Evolutionary conservation across 1,140 invertebrate species (phyloP), one percentile per base, ranked within the genome.

Genomic region (Drosophila arizonae): DNA sequence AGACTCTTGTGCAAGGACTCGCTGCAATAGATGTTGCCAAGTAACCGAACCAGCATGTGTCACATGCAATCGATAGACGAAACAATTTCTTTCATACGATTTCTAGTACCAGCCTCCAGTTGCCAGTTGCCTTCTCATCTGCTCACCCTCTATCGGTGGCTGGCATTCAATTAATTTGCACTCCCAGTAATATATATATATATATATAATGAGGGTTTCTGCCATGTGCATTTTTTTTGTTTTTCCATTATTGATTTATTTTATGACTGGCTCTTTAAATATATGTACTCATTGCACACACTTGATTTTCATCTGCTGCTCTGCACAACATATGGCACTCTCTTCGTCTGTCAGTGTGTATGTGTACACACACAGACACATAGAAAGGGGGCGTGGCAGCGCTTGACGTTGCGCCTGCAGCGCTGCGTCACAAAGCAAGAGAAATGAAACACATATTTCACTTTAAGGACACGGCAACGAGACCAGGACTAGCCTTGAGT

Each of bases 161-260:
- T 54, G 65, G 43, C 70, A 81, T 86, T 88, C 84, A 87, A 87
- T 87, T 88, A 87, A 82, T 79, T 86, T 76, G 65, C 71, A 54
- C 52, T 55, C 54, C 46, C 52, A 50, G 45, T 70, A 79, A 76
- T 67, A 69, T 54, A 84, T 77, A 66, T 64, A 52, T 72, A 75
- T 45, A 21, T 46, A 21, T 46, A 13, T 43, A 43, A 17, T 15
- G 5, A 15, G 43, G n/a, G 43, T 21, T 15, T 9, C 28, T 57
- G 28, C 28, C 33, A 1, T 33, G 6, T 33, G 9, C 6, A 33
- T 21, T 11, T 15, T 26, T 62, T 17, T 17, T 17, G 68, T 50
- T 62, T 74, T 79, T 58, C n/a, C 75, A 81, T 77, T 87, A 87
- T 87, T 88, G 82, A 87, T 87, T 69, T 71, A 76, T 76, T 71